Base-by-base conservation (phyloP, 2,888 invertebrate species). In the Phyllotreta striolata region DNA sequence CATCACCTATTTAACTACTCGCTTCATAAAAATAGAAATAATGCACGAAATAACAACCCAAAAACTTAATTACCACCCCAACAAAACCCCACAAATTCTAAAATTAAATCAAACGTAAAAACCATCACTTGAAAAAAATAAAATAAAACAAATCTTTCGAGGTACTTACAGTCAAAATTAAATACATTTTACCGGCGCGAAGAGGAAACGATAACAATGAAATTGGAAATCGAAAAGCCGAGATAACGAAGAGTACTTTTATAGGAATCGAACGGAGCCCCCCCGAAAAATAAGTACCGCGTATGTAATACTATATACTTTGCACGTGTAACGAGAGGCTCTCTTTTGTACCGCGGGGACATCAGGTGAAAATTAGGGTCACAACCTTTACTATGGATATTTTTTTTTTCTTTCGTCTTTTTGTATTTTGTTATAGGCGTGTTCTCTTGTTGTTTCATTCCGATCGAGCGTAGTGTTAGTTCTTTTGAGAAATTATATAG, bases 281-380 rank as follows among this genome's bases (percentile, higher is more conserved):
- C 78, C 78, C 74, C 74, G 75, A 73, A 64, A 61, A 68, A 74
- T 4, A 39, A 34, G 37, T 73, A 72, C 76, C 76, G 76, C 78
- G 75, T 77, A 73, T 69, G 49, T 57, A 37, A 65, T 24, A 24
- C 69, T n/a, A 70, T 72, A 72, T 72, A 72, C 69, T 75, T 76
- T 78, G 78, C 79, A n/a, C n/a, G n/a, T n/a, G n/a, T n/a, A n/a
- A n/a, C n/a, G n/a, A n/a, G n/a, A n/a, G n/a, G n/a, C n/a, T n/a
- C n/a, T n/a, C n/a, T n/a, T n/a, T n/a, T n/a, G n/a, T n/a, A n/a
- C n/a, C n/a, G n/a, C n/a, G n/a, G n/a, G n/a, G n/a, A n/a, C n/a
- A n/a, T n/a, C n/a, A 79, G 78, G 79, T 78, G 77, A 78, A 78
- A 79, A 24, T 78, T 78, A 79, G 76, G 78, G 79, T 79, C 78